phyloP scores from a whole-genome alignment of 2,797 vertebrate genomes.

The Australoheros facetus region DNA sequence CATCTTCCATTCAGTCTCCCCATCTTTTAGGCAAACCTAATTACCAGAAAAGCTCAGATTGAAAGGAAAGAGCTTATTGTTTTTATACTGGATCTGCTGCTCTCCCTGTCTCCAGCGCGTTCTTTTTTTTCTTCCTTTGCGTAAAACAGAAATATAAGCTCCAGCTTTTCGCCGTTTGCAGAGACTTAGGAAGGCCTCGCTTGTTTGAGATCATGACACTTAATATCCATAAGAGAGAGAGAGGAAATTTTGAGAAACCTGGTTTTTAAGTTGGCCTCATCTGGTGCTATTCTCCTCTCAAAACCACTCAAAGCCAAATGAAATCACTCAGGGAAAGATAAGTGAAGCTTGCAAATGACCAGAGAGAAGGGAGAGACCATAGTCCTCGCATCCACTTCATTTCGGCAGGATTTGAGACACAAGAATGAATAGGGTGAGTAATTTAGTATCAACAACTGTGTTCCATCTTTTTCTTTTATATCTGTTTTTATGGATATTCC shows the following conservation, averaged over 20 bases:
- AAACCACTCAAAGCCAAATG: constrained; percentile 65
- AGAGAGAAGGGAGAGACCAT: constrained; percentile 54
- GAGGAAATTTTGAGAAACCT: constrained; percentile 43
- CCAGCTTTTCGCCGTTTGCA: constrained; percentile 46
- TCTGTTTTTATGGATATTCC: constrained; percentile 26
- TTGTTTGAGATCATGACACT: constrained; percentile 58
- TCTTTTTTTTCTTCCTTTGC: constrained; percentile 12
- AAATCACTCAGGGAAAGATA: constrained; percentile 66
- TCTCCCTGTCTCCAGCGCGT: constrained; percentile 3
- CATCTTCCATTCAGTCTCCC: constrained; percentile 62
- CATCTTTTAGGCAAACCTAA: constrained; percentile 68
- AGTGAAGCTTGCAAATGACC: constrained; percentile 67
- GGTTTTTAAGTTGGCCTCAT: constrained; percentile 67
- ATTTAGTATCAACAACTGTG: constrained; percentile 45
- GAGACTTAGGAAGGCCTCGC: constrained; percentile 23
- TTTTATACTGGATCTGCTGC: constrained; percentile 44
- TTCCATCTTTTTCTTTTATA: background rate
- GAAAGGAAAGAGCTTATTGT: constrained; percentile 66
- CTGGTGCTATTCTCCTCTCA: constrained; percentile 61
- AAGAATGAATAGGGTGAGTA: constrained; percentile 43
- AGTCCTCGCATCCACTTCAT: constrained; percentile 59
- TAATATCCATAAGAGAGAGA: constrained; percentile 69
- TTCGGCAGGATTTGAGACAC: constrained; percentile 34
- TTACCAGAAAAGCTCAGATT: constrained; percentile 56
- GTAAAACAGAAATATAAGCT: constrained; percentile 30